Base-by-base conservation (phyloP, 2,113 vertebrate genomes). In the Capreolus pygargus region DNA sequence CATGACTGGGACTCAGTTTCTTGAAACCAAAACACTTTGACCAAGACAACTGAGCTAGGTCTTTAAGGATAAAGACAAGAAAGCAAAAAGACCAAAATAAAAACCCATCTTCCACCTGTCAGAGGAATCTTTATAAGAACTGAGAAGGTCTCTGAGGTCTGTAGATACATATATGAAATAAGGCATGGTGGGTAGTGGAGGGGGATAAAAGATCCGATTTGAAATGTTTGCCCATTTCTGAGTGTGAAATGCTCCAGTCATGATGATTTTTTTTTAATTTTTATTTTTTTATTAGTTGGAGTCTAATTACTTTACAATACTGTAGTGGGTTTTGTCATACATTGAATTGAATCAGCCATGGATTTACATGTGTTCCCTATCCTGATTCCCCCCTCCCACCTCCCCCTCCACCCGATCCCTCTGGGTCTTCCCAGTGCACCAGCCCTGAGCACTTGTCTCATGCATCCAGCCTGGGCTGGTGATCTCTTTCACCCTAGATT, bases 1-100 rank as follows among this genome's bases (percentile, higher is more conserved):
- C 28, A 45, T 64, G n/a, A 47, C 30, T 83, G 47, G 27, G 21
- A 47, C 6, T 97, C 61, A 19, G 19, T 96, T 96, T 92, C 57
- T 70, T n/a, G 84, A 81, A 52, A 74, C n/a, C 3, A 47, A 92
- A 86, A 86, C 52, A 15, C 5, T 33, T 86, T 60, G 70, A 60
- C 52, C 58, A 60, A 86, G 90, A 67, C 2, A 47, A 33, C 27
- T 13, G 25, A 45, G 23, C 17, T 57, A 78, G 28, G 19, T 70
- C 12, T 85, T 92, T 92, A 47, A 81, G 7, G 3, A 47, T 30
- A 55, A 47, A 82, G 82, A 84, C 10, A 14, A 87, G 47, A n/a
- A 47, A 52, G 30, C 33, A 55, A 64, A 76, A 5, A 86, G 13
- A 25, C 39, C 7, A 17, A 87, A 14, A 64, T 5, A 16, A 47